Conservation (phyloP, 2,797 vertebrate species). For the Clamator glandarius region DNA sequence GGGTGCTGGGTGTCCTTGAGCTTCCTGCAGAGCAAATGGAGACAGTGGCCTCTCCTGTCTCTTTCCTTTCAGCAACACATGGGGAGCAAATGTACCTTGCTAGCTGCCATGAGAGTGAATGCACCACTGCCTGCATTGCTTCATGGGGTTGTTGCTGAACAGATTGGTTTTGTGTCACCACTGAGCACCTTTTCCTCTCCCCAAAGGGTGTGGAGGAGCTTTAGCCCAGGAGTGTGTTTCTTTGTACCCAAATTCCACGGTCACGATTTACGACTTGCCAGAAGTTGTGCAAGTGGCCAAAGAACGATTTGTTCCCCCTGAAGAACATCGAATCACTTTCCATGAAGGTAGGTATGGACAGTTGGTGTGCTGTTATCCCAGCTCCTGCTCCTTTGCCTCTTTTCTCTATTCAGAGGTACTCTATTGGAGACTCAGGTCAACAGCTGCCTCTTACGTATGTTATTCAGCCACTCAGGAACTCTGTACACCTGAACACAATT, state of each 20-base stretch:
- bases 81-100: not conserved
- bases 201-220: conserved; percentile 87
- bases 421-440: not conserved
- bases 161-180: not conserved
- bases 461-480: not conserved
- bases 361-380: not conserved
- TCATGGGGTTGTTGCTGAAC: not conserved
- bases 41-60: not conserved
- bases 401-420: not conserved
- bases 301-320: conserved; percentile 75
- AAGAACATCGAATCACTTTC: conserved; percentile 78
- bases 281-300: conserved; percentile 81
- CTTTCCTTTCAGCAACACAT: not conserved
- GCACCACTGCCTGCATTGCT: fast-evolving
- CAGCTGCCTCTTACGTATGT: not conserved
- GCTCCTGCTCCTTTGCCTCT: not conserved
- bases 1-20: fast-evolving
- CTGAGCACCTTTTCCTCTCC: not conserved
- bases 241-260: conserved; percentile 81
- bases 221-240: conserved; percentile 84
- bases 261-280: conserved; percentile 88
- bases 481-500: too few species aligned
- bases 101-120: not conserved
- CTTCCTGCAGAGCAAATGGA: not conserved
- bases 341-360: conserved; percentile 77